phyloP scores from a whole-genome alignment of 2,797 vertebrate species.

The Sebastes paucispinis region DNA sequence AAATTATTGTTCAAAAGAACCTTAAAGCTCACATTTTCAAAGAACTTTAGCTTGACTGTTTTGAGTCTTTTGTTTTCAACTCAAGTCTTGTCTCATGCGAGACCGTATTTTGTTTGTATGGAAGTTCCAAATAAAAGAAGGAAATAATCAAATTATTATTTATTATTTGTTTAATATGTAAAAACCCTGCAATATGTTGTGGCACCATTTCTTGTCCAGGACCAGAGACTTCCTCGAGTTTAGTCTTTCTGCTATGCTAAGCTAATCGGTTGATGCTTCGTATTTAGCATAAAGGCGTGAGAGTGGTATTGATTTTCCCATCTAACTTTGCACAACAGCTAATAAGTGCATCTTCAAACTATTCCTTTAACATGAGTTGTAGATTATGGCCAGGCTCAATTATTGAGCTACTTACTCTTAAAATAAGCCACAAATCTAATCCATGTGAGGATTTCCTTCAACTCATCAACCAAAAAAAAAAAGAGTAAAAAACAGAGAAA shows the following conservation, averaged over 20 bases:
- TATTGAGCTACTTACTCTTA: not conserved
- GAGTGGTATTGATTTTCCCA: not conserved
- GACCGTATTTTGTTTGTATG: too few species aligned
- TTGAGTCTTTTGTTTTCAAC: too few species aligned
- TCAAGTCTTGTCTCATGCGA: too few species aligned
- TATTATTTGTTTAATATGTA: not conserved
- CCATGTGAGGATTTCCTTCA: constrained; percentile 35
- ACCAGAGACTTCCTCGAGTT: not conserved
- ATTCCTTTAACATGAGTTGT: not conserved
- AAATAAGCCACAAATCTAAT: constrained; percentile 9
- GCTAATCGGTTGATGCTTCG: not conserved
- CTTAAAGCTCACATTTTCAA: too few species aligned
- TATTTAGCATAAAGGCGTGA: not conserved
- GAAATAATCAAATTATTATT: too few species aligned
- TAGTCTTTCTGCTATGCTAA: not conserved
- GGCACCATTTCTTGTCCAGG: not conserved
- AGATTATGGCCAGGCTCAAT: not conserved
- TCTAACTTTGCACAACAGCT: not conserved
- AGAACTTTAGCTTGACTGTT: too few species aligned
- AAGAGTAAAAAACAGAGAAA: not conserved
- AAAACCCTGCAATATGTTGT: not conserved
- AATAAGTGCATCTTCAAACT: not conserved
- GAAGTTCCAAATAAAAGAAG: too few species aligned
- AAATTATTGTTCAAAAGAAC: too few species aligned
- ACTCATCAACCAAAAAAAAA: not conserved